Evolutionary conservation across 2,113 vertebrate genomes (phyloP).

Genomic region (Stegostoma tigrinum): DNA sequence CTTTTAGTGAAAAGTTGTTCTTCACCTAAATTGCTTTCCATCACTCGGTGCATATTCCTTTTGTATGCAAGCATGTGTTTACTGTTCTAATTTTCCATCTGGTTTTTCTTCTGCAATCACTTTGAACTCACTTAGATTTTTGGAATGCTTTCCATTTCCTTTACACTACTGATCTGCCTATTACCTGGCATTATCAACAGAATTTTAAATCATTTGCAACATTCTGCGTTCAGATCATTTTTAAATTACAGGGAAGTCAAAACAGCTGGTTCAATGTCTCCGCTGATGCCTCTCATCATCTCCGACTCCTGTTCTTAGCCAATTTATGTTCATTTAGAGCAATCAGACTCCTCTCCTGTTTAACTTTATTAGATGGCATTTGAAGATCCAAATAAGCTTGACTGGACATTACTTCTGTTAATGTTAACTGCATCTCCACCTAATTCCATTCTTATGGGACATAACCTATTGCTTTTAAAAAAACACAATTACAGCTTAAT

Average conservation of each 20-base stretch:
- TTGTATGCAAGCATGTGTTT: neutral
- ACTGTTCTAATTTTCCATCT: neutral
- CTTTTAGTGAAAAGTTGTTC: neutral
- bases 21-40: neutral
- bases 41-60: neutral
- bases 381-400: neutral
- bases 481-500: neutral
- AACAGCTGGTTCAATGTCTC: neutral
- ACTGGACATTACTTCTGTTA: neutral
- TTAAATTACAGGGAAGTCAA: neutral
- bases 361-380: neutral
- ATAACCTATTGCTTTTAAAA: neutral
- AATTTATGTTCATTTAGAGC: neutral
- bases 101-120: neutral
- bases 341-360: neutral
- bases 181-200: neutral
- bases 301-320: neutral
- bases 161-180: neutral
- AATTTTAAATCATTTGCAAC: slow-evolving; percentile 3
- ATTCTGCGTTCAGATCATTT: neutral
- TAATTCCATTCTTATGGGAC: neutral
- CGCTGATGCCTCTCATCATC: neutral
- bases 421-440: neutral
- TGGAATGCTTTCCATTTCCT: neutral
- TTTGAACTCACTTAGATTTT: neutral